Base-by-base conservation (phyloP, 2,113 vertebrate genomes). In the Pterocles orientalis region DNA sequence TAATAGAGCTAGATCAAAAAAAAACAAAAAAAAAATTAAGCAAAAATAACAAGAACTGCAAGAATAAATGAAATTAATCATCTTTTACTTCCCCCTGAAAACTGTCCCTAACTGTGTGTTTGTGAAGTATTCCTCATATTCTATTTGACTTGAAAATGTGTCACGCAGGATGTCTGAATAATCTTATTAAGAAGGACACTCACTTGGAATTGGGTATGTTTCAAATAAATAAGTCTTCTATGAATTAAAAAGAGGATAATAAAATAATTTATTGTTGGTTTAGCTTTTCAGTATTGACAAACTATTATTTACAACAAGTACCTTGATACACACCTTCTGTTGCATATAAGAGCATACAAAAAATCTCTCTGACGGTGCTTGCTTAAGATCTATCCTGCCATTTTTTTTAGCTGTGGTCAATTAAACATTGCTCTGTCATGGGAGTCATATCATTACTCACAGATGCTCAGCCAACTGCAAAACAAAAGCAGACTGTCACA, bases 401-500 rank as follows among this genome's bases (percentile, higher is more conserved):
- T 39, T 60, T 56, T 86, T 86, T 94, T 84, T 36, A 51, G 51
- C 39, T 60, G 77, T 86, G 92, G 94, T 89, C 94, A 96, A 82
- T 92, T 94, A 88, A 88, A 56, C 69, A 78, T 16, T 48, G 18
- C 29, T 91, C 33, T 86, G 43, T 88, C 68, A 86, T 0, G 18
- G 51, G 72, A 94, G 43, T 29, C n/a, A 71, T 18, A 81, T 5
- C 28, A 62, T 92, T 91, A 66, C 60, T 88, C 72, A 78, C 43
- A 77, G 77, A 45, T 2, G 0, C 48, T 90, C 86, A 73, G 50
- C 23, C 1, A 10, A 54, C 82, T 86, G 80, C 3, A 5, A 73
- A 94, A 81, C 81, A 88, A 95, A 93, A 88, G 86, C 88, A 84
- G 86, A 31, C 86, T 78, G 83, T 86, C 83, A 81, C 88, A 83